phyloP scores from a whole-genome alignment of 1,140 invertebrate species.

The Berghia stephanieae region DNA sequence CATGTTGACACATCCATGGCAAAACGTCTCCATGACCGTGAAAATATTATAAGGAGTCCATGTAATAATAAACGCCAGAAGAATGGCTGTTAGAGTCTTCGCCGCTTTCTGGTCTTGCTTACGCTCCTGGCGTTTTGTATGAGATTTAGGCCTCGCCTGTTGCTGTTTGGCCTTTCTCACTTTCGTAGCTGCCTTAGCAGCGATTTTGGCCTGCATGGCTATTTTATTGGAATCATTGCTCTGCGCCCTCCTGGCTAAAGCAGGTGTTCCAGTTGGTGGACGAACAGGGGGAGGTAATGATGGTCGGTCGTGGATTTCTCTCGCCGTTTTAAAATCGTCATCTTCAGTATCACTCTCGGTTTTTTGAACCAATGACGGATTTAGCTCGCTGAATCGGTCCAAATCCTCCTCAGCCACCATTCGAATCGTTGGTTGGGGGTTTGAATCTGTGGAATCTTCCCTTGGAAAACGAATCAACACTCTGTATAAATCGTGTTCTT shows the following conservation, averaged over 20 bases:
- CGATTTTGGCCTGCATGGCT: conserved; percentile 57
- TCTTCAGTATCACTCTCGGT: conserved; percentile 35
- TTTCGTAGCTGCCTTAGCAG: conserved; percentile 51
- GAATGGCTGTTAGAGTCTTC: conserved; percentile 94
- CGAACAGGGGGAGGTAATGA: conserved; percentile 30
- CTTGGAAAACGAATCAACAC: conserved; percentile 86
- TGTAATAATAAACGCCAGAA: conserved; percentile 97
- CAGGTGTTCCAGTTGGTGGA: conserved; percentile 53
- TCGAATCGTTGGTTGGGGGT: conserved; percentile 41
- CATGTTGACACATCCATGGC: conserved; percentile 51
- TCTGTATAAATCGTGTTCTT: conserved; percentile 77
- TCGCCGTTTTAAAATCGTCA: conserved; percentile 21
- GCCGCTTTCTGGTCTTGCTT: conserved; percentile 98
- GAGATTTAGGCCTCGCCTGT: conserved; percentile 44
- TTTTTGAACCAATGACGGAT: conserved; percentile 32
- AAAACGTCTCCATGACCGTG: conserved; percentile 68
- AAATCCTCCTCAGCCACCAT: conserved; percentile 44
- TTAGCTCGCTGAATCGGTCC: conserved; percentile 37
- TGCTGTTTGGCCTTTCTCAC: conserved; percentile 41
- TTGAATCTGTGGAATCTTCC: conserved; percentile 48
- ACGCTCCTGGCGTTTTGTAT: conserved; percentile 86
- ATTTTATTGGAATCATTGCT: conserved; percentile 50
- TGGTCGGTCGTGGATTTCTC: not conserved
- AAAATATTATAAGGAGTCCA: conserved; percentile 98
- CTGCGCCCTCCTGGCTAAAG: conserved; percentile 50